These are phyloP conservation scores for Agrochola lychnidis DNA, from an alignment of 2,888 invertebrate genomes.

Conservation along the genomic window DNA sequence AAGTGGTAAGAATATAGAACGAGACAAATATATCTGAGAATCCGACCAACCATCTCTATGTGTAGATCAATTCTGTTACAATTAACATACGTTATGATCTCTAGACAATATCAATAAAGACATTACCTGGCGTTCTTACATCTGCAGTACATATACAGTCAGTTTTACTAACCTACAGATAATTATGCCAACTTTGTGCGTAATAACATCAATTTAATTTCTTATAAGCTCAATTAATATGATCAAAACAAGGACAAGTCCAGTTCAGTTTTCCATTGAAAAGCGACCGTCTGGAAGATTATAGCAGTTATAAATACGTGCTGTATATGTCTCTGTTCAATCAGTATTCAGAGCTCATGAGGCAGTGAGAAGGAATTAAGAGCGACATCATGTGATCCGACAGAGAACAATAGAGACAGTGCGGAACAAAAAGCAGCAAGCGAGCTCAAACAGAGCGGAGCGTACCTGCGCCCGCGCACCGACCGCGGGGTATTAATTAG, in stretches of 20 bases:
- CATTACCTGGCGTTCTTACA: constrained; percentile 22
- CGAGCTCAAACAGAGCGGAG: constrained; percentile 78
- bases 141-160: constrained; percentile 22
- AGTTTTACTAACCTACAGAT: constrained; percentile 30
- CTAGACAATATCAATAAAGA: constrained; percentile 35
- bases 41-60: constrained; percentile 5
- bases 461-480: constrained; percentile 76
- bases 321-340: constrained; percentile 71
- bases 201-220: constrained; percentile 58
- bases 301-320: constrained; percentile 59
- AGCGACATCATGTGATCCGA: constrained; percentile 87
- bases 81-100: constrained; percentile 22
- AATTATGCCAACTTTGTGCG: constrained; percentile 43
- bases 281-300: constrained; percentile 53
- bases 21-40: constrained; percentile 16
- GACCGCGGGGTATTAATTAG: constrained; percentile 85
- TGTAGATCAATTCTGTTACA: constrained; percentile 24
- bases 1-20: constrained; percentile 21
- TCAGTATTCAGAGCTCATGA: constrained; percentile 87
- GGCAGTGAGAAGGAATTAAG: constrained; percentile 88
- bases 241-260: constrained; percentile 55
- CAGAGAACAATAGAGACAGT: constrained; percentile 87
- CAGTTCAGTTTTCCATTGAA: constrained; percentile 34
- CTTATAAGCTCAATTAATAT: constrained; percentile 60
- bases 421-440: constrained; percentile 82